Base-by-base conservation (phyloP, 2,113 vertebrate species). In the Microtus pennsylvanicus region DNA sequence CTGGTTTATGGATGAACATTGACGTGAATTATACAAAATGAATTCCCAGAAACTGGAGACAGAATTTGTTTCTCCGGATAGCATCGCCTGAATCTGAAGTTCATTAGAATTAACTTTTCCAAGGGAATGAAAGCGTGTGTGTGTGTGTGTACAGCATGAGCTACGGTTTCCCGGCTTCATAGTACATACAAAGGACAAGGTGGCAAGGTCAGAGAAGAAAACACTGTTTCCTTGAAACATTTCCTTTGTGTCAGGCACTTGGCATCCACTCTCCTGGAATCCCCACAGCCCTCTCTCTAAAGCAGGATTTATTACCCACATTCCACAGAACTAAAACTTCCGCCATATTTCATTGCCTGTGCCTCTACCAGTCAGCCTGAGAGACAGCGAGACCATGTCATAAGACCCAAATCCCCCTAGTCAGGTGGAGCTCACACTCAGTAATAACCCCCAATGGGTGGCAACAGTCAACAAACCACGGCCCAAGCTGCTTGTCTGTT, bases 31-130 rank as follows among this genome's bases (percentile, higher is more conserved):
- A 21, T 13, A 42, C 17, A 77, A 74, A 95, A 76, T 70, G 19
- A 42, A 69, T 77, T 90, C 35, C 52, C 67, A 91, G 77, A 91
- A 93, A 77, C 1, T 67, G 33, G 85, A 21, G 33, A 72, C 55
- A 21, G 55, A 89, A 38, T 75, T 75, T 6, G 38, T 52, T 90
- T 92, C 47, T 58, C 17, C 24, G 78, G 93, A 89, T 24, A 95
- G 45, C 47, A 88, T 90, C 5, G 13, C 81, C 50, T 97, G 52
- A 94, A 81, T 81, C 50, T 52, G 55, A 95, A 91, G 8, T 19
- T 91, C 35, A 69, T 88, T 58, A 80, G 24, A 92, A 80, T 58
- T 88, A 52, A 85, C 74, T 94, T 93, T 82, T 89, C 33, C 35
- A 85, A 82, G 63, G 55, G 24, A 95, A 35, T 52, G 45, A 81